A percentile compares a stretch with the other conserved stretches of the same genome.
Evolutionary conservation across 2,888 invertebrate species (phyloP).

Genomic region (Diarsia rubi): DNA sequence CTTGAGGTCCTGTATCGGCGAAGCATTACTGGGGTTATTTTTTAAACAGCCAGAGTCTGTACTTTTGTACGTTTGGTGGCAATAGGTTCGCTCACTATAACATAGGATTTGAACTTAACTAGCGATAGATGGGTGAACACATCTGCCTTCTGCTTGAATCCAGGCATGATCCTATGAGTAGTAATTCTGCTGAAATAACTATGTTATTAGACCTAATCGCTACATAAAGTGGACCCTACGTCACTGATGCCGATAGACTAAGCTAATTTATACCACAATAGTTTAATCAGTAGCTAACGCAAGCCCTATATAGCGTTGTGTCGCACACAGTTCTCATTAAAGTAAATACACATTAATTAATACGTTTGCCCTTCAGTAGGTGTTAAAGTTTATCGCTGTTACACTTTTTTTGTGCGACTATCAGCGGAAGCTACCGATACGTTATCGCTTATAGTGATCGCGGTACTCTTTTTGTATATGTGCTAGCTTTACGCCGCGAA

Average conservation of each 20-base stretch:
- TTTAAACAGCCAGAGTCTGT: too few relatives aligned
- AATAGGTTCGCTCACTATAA: background rate
- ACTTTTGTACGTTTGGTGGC: background rate
- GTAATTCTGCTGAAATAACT: background rate
- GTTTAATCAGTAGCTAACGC: conserved; percentile 25
- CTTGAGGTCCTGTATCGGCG: background rate
- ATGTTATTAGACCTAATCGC: background rate
- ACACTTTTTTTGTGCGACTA: conserved; percentile 56
- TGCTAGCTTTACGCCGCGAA: conserved; percentile 4
- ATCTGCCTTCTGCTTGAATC: background rate
- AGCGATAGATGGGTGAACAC: background rate
- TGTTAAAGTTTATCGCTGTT: conserved; percentile 67
- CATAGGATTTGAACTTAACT: background rate
- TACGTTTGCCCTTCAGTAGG: conserved; percentile 54
- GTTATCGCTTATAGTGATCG: conserved; percentile 64
- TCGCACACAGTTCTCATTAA: conserved; percentile 54
- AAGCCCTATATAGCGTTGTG: conserved; percentile 15
- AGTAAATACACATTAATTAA: conserved; percentile 61
- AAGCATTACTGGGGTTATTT: background rate
- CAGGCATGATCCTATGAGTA: background rate
- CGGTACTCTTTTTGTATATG: conserved; percentile 58
- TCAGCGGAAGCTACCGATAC: conserved; percentile 65
- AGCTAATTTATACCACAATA: background rate
- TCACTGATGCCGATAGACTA: background rate
- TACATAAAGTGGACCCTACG: background rate